A percentile compares a stretch with the other conserved stretches of the same genome.
phyloP scores from a whole-genome alignment of 1,140 invertebrate genomes.

The Pseudobourletiella spinata region DNA sequence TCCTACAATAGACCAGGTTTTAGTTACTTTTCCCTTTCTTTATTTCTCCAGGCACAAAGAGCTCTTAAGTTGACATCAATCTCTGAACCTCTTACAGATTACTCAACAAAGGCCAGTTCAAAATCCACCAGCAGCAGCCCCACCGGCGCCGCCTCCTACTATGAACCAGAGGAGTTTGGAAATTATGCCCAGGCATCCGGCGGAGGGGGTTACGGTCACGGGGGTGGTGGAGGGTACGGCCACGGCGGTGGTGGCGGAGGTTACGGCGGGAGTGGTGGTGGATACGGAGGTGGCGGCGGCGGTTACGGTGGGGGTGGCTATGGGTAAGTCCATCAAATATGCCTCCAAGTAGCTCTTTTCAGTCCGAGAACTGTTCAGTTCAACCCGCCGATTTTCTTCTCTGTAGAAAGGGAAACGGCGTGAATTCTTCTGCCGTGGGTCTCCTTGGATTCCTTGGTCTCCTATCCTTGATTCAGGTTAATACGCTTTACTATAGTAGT shows the following conservation, averaged over 20 bases:
- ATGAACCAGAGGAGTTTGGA: constrained; percentile 7
- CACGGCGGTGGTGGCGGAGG: not conserved
- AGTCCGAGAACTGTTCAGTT: too few species aligned
- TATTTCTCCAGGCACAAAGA: too few species aligned
- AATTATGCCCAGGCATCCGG: constrained; percentile 5
- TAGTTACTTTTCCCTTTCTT: too few species aligned
- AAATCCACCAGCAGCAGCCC: not conserved
- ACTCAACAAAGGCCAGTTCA: too few species aligned
- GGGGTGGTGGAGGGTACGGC: constrained; percentile 1
- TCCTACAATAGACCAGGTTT: not conserved
- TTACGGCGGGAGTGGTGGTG: not conserved
- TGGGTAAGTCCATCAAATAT: not conserved
- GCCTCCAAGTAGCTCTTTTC: not conserved
- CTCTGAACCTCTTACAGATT: too few species aligned
- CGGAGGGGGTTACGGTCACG: constrained; percentile 4
- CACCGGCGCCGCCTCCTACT: not conserved
- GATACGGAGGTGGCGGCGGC: not conserved
- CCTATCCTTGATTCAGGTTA: constrained; percentile 20
- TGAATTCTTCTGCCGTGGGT: constrained; percentile 5
- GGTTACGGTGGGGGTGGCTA: constrained; percentile 4
- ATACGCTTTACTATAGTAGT: too few species aligned
- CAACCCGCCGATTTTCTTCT: too few species aligned
- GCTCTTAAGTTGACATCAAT: too few species aligned
- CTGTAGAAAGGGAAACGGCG: not conserved
- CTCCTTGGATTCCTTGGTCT: constrained; percentile 18